phyloP scores from a whole-genome alignment of 2,888 invertebrate species.

The Apamea crenata region DNA sequence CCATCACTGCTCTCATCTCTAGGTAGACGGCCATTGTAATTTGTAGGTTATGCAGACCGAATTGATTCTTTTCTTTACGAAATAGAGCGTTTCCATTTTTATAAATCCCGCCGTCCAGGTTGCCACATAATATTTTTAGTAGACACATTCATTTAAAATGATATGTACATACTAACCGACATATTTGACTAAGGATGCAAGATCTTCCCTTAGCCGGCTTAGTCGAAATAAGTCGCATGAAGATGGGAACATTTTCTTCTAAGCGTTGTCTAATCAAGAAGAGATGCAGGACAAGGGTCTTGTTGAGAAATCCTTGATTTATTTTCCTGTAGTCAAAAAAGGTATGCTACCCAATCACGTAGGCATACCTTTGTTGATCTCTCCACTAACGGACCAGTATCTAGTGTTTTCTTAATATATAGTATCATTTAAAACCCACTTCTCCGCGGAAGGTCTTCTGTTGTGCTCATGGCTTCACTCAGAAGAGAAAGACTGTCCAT shows the following conservation, averaged over 20 bases:
- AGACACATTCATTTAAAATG: not conserved
- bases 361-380: not conserved
- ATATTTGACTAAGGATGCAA: not conserved
- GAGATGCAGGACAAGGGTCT: not conserved
- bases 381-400: not conserved
- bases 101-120: too few relatives aligned
- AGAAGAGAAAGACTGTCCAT: slow-evolving; percentile 29
- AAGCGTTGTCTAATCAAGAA: not conserved
- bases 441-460: slow-evolving; percentile 20
- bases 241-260: not conserved
- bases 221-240: not conserved
- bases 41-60: not conserved
- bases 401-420: not conserved
- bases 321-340: not conserved
- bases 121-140: not conserved
- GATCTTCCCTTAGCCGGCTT: too few relatives aligned
- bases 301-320: not conserved
- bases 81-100: not conserved
- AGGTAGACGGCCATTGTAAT: not conserved
- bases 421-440: slow-evolving; percentile 17
- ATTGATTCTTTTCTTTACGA: not conserved
- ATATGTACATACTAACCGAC: not conserved
- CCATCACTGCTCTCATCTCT: not conserved
- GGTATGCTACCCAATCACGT: not conserved
- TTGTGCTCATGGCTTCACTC: slow-evolving; percentile 19